A percentile compares a stretch with the other conserved stretches of the same genome.
phyloP scores from a whole-genome alignment of 35 echinoderm and acorn worm species.

The Stichopus chloronotus region DNA sequence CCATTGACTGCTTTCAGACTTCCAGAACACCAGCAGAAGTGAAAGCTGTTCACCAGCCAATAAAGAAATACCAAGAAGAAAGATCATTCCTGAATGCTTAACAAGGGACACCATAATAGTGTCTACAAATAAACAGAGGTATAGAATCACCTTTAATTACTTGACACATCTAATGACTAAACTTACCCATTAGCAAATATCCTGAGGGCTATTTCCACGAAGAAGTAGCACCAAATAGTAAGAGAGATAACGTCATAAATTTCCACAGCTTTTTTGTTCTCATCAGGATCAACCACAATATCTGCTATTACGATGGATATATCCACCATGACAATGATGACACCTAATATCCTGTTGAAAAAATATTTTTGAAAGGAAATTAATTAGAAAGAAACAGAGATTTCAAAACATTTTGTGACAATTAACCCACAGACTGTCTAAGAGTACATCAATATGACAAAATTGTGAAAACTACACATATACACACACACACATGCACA shows the following conservation, averaged over 20 bases:
- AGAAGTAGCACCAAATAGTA: conserved; percentile 82
- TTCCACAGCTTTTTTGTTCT: conserved; percentile 64
- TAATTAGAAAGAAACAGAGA: neutral
- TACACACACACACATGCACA: no score
- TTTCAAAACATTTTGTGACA: neutral
- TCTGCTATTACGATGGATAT: conserved; percentile 89
- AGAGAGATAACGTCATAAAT: conserved; percentile 82
- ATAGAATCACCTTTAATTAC: no score
- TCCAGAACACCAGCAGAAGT: no score
- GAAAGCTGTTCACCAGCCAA: no score
- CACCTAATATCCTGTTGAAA: conserved; percentile 78
- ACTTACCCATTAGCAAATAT: conserved; percentile 96
- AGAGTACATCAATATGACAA: no score
- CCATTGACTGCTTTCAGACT: no score
- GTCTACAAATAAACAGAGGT: no score
- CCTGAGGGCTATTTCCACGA: conserved; percentile 74
- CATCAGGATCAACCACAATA: conserved; percentile 61
- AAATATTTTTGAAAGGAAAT: neutral
- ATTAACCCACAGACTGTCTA: neutral
- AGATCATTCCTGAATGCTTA: no score
- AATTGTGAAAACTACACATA: no score
- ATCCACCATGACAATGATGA: conserved; percentile 84
- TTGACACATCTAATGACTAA: no score
- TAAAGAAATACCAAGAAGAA: no score
- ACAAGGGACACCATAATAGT: no score